Evolutionary conservation across 2,113 vertebrate genomes (phyloP), one percentile per base, ranked within the genome.

Genomic region (Leuciscus idus): DNA sequence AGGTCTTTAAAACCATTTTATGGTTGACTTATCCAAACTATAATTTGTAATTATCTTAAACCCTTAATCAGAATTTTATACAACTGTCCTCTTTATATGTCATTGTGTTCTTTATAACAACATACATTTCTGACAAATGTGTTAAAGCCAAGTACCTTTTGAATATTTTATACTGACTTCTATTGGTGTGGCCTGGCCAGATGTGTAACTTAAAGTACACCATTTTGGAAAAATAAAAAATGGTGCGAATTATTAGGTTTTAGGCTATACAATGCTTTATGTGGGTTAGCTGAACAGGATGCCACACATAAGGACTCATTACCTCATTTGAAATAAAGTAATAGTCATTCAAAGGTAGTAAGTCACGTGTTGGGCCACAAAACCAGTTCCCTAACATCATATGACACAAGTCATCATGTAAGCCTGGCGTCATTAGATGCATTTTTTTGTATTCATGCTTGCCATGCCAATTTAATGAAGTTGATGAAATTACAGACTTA

Each of bases 311-410:
- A 61, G 3, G 23, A 61, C 33, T 36, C 55, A 3, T 39, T 81
- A 64, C 13, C 12, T 66, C 12, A 46, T 12, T 2, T 83, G 3
- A 48, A 62, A 73, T 80, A 79, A 21, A 50, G 39, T 76, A 26
- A 21, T 57, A 33, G 33, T 43, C n/a, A 1, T 81, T 39, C 46
- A 75, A 0, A 66, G 26, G 7, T 43, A 43, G 72, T 66, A 68
- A 52, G 80, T 84, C 76, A 81, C 64, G 17, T 83, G 61, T 26
- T 8, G 12, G 17, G 72, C 75, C 80, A 84, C 87, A 28, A 62
- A 87, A 93, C 89, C 88, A 86, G 87, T 93, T 92, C 84, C 62
- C 84, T 81, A 30, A 52, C 55, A 82, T 92, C 90, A 91, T 80
- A 87, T 92, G 89, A 88, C 85, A 77, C n/a, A 33, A 72, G 73